phyloP scores from a whole-genome alignment of 2,888 invertebrate species.

The Andrena dorsata region DNA sequence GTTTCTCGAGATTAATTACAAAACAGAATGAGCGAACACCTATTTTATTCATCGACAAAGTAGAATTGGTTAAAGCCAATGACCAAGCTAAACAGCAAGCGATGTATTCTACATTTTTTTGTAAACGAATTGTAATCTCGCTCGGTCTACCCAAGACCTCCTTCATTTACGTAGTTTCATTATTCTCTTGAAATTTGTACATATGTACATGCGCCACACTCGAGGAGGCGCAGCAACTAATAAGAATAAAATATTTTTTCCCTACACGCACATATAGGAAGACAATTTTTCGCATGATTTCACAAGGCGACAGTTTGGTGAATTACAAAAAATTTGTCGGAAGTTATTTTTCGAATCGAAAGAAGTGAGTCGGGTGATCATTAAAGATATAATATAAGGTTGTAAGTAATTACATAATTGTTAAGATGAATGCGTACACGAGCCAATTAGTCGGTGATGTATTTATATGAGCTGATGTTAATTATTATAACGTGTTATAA shows the following conservation, averaged over 20 bases:
- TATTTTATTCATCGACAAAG: conserved; percentile 21
- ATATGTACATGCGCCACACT: conserved; percentile 23
- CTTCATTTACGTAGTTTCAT: conserved; percentile 17
- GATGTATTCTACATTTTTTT: conserved; percentile 17
- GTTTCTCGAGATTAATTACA: conserved; percentile 9
- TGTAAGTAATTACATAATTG: conserved; percentile 51
- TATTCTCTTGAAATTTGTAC: conserved; percentile 49
- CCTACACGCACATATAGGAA: conserved; percentile 41
- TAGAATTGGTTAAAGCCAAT: conserved; percentile 18
- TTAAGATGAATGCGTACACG: conserved; percentile 26
- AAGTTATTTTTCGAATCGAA: conserved; percentile 25
- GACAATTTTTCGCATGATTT: conserved; percentile 11
- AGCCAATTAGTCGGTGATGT: conserved; percentile 32
- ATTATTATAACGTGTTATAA: conserved; percentile 40
- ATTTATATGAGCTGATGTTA: conserved; percentile 45
- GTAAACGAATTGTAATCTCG: conserved; percentile 7
- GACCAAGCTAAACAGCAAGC: conserved; percentile 33
- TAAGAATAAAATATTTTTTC: conserved; percentile 35
- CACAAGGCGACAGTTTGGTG: background rate
- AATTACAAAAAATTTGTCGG: conserved; percentile 12
- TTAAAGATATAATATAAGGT: conserved; percentile 12
- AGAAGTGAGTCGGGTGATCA: conserved; percentile 18
- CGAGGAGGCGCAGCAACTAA: background rate
- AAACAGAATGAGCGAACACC: conserved; percentile 3
- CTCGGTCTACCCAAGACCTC: background rate